These are phyloP conservation scores for Ursus arctos DNA, from an alignment of 2,113 vertebrate species.

Conservation along the genomic window DNA sequence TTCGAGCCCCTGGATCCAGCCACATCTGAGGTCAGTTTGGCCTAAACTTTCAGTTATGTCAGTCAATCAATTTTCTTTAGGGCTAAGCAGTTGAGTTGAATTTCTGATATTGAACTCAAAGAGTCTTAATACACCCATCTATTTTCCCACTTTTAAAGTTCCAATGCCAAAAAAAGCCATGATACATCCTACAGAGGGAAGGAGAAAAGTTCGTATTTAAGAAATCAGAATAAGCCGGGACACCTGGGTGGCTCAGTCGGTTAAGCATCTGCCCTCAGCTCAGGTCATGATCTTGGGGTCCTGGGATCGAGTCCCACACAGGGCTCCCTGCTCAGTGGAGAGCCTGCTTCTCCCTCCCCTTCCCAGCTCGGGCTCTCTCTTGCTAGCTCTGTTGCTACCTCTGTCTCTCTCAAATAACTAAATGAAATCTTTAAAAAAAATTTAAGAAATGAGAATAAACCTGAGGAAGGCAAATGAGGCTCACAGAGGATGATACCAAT, in stretches of 20 bases:
- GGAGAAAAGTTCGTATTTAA: neutral
- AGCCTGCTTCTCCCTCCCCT: neutral
- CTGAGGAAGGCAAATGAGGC: constrained; percentile 9
- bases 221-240: constrained; percentile 6
- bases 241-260: neutral
- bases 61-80: neutral
- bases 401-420: neutral
- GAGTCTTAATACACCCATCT: neutral
- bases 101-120: constrained; percentile 28
- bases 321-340: neutral
- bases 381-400: neutral
- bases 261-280: neutral
- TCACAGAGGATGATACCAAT: neutral
- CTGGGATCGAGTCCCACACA: neutral
- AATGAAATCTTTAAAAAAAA: neutral
- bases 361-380: neutral
- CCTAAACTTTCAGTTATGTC: neutral
- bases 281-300: neutral
- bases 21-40: neutral
- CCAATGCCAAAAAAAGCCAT: neutral
- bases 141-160: neutral
- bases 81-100: neutral
- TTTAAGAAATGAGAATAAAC: constrained; percentile 41
- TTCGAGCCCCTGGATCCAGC: neutral
- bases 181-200: neutral